Percentiles rank a stretch among this genome's conserved stretches.
Conservation (phyloP, 2,888 invertebrate genomes). For the Spialia ferax region DNA sequence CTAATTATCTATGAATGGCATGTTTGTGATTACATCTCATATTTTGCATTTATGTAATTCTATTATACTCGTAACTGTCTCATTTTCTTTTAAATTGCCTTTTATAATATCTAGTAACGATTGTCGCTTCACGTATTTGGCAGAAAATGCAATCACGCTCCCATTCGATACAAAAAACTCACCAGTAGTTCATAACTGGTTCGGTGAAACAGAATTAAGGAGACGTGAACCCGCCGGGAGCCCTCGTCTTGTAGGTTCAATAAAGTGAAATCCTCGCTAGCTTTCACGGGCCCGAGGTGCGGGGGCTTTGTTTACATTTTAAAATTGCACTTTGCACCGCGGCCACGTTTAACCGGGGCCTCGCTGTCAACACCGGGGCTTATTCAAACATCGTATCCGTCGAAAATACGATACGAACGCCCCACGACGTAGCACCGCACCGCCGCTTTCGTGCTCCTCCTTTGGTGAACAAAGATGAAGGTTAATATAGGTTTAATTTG, state of each 20-base stretch:
- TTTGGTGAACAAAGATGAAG: slow-evolving; percentile 25
- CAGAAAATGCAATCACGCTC: too few relatives aligned
- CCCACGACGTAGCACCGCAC: slow-evolving; percentile 16
- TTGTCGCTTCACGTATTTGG: too few relatives aligned
- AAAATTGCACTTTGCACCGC: slow-evolving; percentile 85
- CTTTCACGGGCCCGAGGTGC: slow-evolving; percentile 78
- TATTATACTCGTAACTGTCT: too few relatives aligned
- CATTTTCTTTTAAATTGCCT: too few relatives aligned
- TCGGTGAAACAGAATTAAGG: slow-evolving; percentile 33
- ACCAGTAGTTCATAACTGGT: background rate
- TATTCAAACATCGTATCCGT: slow-evolving; percentile 81
- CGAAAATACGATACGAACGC: slow-evolving; percentile 73
- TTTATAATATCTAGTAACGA: too few relatives aligned
- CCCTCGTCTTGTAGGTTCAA: slow-evolving; percentile 70
- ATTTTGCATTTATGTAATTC: too few relatives aligned
- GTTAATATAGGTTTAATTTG: background rate
- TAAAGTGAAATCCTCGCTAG: slow-evolving; percentile 78
- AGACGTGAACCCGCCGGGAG: slow-evolving; percentile 35
- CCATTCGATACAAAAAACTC: background rate
- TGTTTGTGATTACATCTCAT: too few relatives aligned
- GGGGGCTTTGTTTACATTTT: slow-evolving; percentile 82
- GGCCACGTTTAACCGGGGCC: slow-evolving; percentile 71
- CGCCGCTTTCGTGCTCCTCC: slow-evolving; percentile 51
- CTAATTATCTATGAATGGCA: too few relatives aligned
- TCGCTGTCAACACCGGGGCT: slow-evolving; percentile 74